These are phyloP conservation scores for Campaea margaritaria DNA, from an alignment of 2,888 invertebrate genomes.

Conservation along the genomic window DNA sequence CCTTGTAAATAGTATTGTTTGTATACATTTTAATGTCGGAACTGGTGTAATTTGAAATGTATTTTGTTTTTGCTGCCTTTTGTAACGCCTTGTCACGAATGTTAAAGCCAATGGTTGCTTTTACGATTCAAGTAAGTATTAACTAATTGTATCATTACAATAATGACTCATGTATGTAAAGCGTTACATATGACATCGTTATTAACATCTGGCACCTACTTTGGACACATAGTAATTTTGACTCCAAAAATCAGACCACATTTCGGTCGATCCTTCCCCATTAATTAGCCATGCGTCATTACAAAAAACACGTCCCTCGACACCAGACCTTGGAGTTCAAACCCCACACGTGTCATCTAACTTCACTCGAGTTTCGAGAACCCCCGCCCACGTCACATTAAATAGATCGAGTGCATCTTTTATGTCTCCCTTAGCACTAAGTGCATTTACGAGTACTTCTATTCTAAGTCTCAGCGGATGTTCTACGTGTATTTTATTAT, in stretches of 20 bases:
- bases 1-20: constrained; percentile 54
- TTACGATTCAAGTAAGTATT: too few species aligned
- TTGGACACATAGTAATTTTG: constrained; percentile 19
- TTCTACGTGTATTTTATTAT: constrained; percentile 34
- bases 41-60: constrained; percentile 54
- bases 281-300: constrained; percentile 39
- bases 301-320: constrained; percentile 39
- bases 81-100: constrained; percentile 2
- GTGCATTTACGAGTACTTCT: constrained; percentile 79
- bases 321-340: constrained; percentile 35
- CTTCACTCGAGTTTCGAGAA: constrained; percentile 41
- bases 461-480: constrained; percentile 64
- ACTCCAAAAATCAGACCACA: constrained; percentile 35
- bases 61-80: constrained; percentile 35
- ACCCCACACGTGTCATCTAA: constrained; percentile 46
- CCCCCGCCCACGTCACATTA: constrained; percentile 71
- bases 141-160: too few species aligned
- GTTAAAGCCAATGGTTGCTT: too few species aligned
- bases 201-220: constrained; percentile 16
- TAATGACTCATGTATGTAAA: not conserved
- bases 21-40: constrained; percentile 49
- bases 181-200: not conserved
- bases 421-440: constrained; percentile 75
- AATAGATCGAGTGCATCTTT: constrained; percentile 77
- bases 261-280: constrained; percentile 29